Percentiles rank a stretch among this genome's conserved stretches.
Conservation (phyloP, 53 echinoderm and acorn worm genomes). For the Luidia sarsii region DNA sequence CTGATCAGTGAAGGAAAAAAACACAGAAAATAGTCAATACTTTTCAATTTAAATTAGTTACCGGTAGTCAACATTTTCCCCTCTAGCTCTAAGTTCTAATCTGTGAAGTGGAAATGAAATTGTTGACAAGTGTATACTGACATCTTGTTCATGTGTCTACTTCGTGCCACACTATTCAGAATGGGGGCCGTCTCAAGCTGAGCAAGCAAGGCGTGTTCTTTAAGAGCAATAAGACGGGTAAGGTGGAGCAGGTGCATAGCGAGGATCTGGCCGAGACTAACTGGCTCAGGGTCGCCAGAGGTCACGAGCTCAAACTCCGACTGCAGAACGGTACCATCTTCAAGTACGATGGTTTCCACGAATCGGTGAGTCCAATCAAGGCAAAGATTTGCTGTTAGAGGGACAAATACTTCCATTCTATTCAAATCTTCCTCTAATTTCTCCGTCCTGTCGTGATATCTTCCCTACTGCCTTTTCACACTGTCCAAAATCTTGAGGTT, state of each 20-base stretch:
- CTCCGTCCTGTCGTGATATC: no score
- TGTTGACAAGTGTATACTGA: no score
- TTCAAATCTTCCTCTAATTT: no score
- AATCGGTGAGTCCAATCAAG: constrained; percentile 68
- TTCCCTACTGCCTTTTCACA: no score
- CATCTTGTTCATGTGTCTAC: no score
- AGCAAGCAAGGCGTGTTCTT: constrained; percentile 87
- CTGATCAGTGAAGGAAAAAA: no score
- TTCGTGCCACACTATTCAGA: constrained; percentile 64
- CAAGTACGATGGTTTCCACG: constrained; percentile 97
- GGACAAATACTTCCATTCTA: no score
- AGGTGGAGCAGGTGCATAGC: constrained; percentile 89
- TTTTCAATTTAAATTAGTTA: no score
- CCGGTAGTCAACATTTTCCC: no score
- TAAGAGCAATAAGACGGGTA: constrained; percentile 98
- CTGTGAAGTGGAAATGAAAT: background rate
- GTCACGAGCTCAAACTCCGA: constrained; percentile 91
- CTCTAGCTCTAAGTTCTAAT: background rate
- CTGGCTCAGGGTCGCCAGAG: constrained; percentile 89
- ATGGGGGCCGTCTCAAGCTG: constrained; percentile 89
- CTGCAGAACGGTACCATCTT: constrained; percentile 82
- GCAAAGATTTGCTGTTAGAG: no score
- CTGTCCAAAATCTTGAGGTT: no score
- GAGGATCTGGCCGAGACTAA: constrained; percentile 81
- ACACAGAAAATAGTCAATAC: no score